phyloP scores from a whole-genome alignment of 2,797 vertebrate species.

The Poecilia picta region DNA sequence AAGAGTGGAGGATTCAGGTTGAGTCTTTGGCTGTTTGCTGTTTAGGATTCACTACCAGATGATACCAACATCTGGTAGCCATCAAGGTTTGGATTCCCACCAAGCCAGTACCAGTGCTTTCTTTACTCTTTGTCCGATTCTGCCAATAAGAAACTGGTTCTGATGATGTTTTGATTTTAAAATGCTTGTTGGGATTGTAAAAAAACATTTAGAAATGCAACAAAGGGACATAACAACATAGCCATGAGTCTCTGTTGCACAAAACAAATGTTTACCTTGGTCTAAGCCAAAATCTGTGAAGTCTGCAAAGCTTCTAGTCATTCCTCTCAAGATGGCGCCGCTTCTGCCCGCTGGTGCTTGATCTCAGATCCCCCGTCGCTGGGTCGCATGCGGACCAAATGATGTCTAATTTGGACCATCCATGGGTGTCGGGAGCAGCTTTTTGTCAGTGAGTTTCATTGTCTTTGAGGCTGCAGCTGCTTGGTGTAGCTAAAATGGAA shows the following conservation, averaged over 20 bases:
- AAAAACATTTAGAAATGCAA: neutral
- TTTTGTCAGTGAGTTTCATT: neutral
- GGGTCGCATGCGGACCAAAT: neutral
- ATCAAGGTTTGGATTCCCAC: neutral
- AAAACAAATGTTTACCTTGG: neutral
- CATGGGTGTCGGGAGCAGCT: neutral
- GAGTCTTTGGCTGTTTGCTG: neutral
- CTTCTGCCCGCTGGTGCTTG: neutral
- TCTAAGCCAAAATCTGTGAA: neutral
- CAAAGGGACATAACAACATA: too few relatives aligned
- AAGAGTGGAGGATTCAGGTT: neutral
- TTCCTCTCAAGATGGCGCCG: neutral
- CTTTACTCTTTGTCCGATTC: neutral
- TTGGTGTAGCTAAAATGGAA: neutral
- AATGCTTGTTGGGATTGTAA: neutral
- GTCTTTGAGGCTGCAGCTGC: neutral
- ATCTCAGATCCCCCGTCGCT: neutral
- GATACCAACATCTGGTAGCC: neutral
- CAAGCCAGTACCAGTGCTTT: neutral
- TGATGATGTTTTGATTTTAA: neutral
- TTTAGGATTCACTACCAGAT: neutral
- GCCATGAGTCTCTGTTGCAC: neutral
- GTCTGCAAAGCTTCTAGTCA: neutral
- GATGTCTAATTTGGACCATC: neutral
- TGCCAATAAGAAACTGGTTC: neutral